A percentile compares a stretch with the other conserved stretches of the same genome.
These are phyloP conservation scores for Galerucella pusilla DNA, from an alignment of 2,888 invertebrate species.

Conservation along the genomic window DNA sequence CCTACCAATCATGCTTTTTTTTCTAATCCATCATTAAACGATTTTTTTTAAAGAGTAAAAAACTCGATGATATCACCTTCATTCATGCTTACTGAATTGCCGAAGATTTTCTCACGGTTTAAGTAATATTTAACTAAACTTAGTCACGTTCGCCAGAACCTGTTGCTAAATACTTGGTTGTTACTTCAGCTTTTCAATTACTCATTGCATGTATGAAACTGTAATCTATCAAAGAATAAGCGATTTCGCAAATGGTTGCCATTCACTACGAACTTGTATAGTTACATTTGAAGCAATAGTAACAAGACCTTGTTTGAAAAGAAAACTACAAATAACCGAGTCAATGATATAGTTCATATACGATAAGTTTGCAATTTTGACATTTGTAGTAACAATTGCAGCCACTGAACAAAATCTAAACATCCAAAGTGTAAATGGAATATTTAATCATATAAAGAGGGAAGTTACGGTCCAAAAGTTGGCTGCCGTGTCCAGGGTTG, in stretches of 20 bases:
- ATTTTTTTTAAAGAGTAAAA: neutral
- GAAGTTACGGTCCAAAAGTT: no score
- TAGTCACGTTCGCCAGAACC: constrained; percentile 21
- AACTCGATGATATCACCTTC: constrained; percentile 19
- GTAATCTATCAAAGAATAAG: neutral
- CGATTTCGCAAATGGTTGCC: constrained; percentile 5
- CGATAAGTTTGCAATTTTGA: no score
- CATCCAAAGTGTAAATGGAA: no score
- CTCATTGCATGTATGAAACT: constrained; percentile 22
- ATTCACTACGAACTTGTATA: no score
- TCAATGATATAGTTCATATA: neutral
- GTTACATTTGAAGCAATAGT: neutral
- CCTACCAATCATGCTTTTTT: no score
- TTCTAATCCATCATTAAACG: neutral
- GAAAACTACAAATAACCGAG: neutral
- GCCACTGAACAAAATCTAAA: no score
- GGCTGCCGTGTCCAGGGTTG: no score
- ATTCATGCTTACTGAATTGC: constrained; percentile 5
- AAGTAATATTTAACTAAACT: constrained; percentile 7
- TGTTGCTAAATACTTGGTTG: constrained; percentile 13
- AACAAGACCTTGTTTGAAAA: neutral
- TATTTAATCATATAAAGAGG: no score
- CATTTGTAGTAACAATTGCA: no score
- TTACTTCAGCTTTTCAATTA: constrained; percentile 19
- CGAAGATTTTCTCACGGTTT: constrained; percentile 25